Percentiles rank a stretch among this genome's conserved stretches.
These are phyloP conservation scores for Dasysyrphus albostriatus DNA, from an alignment of 2,888 invertebrate species.

Conservation along the genomic window DNA sequence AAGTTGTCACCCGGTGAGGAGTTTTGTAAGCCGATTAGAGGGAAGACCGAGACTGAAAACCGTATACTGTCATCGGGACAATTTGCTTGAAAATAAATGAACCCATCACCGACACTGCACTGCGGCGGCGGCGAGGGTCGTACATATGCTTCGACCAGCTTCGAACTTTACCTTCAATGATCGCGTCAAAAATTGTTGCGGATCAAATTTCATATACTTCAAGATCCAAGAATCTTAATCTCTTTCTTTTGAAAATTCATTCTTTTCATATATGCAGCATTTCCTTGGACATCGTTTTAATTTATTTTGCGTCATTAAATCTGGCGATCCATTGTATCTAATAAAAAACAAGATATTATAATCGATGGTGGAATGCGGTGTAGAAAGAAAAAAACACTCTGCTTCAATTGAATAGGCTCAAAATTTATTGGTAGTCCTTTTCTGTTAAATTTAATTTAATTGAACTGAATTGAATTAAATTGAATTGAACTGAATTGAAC, in stretches of 20 bases:
- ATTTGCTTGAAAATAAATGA: slow-evolving; percentile 53
- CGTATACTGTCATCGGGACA: slow-evolving; percentile 45
- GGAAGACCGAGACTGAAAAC: background rate
- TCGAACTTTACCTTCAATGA: slow-evolving; percentile 35
- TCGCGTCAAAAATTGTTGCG: slow-evolving; percentile 9
- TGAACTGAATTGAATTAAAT: too few species aligned
- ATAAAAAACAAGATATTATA: slow-evolving; percentile 56
- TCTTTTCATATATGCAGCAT: background rate
- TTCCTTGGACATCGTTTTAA: slow-evolving; percentile 32
- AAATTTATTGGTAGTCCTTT: too few species aligned
- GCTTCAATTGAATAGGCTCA: background rate
- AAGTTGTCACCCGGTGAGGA: slow-evolving; percentile 39
- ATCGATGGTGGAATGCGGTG: slow-evolving; percentile 56
- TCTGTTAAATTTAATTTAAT: too few species aligned
- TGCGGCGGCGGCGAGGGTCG: too few species aligned
- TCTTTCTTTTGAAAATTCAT: slow-evolving; percentile 8
- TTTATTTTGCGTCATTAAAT: slow-evolving; percentile 68
- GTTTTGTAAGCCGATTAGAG: slow-evolving; percentile 49
- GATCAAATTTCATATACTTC: slow-evolving; percentile 56
- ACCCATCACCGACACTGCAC: background rate
- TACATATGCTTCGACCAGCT: too few species aligned
- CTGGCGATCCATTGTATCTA: slow-evolving; percentile 47
- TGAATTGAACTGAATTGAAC: too few species aligned
- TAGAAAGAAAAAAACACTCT: background rate
- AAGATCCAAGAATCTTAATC: slow-evolving; percentile 51